Percentiles rank a stretch among this genome's conserved stretches.
These are phyloP conservation scores for Balaenoptera acutorostrata DNA, from an alignment of 2,113 vertebrate species.

Conservation along the genomic window DNA sequence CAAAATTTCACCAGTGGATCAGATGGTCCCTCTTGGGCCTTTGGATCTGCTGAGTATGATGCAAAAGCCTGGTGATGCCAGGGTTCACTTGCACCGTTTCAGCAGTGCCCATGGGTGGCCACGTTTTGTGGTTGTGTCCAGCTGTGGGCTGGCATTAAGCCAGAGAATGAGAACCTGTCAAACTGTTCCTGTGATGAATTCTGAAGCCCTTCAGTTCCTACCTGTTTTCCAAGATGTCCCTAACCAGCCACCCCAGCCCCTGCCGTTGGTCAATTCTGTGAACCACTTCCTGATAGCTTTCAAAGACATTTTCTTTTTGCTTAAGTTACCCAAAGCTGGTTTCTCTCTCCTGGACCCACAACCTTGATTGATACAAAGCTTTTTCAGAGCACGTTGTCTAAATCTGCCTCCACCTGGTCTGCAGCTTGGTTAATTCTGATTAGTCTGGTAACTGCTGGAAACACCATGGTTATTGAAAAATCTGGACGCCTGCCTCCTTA, in stretches of 20 bases:
- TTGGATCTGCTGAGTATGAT: background rate
- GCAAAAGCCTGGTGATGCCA: background rate
- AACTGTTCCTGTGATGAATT: background rate
- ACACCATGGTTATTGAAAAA: background rate
- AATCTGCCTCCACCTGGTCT: background rate
- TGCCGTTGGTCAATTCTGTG: background rate
- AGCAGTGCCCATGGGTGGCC: background rate
- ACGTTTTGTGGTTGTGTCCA: background rate
- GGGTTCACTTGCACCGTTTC: background rate
- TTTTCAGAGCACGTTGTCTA: background rate
- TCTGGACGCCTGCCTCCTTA: background rate
- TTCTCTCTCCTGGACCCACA: background rate
- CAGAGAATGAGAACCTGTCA: background rate
- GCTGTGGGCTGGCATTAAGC: background rate
- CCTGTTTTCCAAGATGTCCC: background rate
- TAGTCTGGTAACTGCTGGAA: background rate
- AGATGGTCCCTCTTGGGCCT: background rate
- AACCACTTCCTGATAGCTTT: background rate
- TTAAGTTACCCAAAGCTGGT: background rate
- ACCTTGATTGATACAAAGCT: background rate
- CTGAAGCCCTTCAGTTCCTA: background rate
- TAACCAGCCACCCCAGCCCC: fast-evolving
- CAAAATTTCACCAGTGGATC: background rate
- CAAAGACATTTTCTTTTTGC: background rate
- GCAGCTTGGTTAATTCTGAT: background rate